Evolutionary conservation across 2,888 invertebrate species (phyloP), one percentile per base, ranked within the genome.

Genomic region (Lamellibrachia columna): DNA sequence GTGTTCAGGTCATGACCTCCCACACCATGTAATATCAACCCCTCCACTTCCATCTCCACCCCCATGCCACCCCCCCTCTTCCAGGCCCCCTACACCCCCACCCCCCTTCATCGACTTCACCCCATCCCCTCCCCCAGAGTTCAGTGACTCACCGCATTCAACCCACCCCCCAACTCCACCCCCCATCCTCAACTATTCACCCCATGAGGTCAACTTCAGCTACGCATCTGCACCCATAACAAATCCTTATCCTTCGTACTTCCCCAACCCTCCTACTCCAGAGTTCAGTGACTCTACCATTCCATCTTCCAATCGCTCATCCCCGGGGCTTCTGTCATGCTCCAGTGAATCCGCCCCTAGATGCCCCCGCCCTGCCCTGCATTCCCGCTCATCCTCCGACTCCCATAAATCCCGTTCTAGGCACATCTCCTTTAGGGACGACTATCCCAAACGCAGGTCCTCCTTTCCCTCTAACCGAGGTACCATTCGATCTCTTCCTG

Each of bases 221-320:
- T 75, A 75, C 22, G 75, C 75, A 22, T 75, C 75, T 3, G 22
- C 75, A 0, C 75, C 75, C 75, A 15, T n/a, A 22, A 75, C 75
- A 75, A 75, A 75, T n/a, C 75, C 15, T 6, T 75, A 22, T 6
- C 75, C 75, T 6, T 75, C 75, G 22, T 75, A 75, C 75, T 75
- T 75, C 75, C 22, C 75, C 75, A 15, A 75, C 75, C 75, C 75
- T 11, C 75, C 75, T 75, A 15, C 75, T 22, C 75, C 75, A 2
- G 75, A 75, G 75, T 75, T 75, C 75, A 75, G 75, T 6, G 75
- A 75, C 75, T 75, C 75, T n/a, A 75, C 75, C 75, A 75, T 75
- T n/a, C 75, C 75, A 6, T 75, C 75, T 22, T 75, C 75, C 75
- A 75, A 75, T 6, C 22, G 22, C n/a, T 75, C 75, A 22, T 75